Percentiles rank a stretch among this genome's conserved stretches.
Conservation (phyloP, 2,113 vertebrate genomes). For the Opisthocomus hoazin region DNA sequence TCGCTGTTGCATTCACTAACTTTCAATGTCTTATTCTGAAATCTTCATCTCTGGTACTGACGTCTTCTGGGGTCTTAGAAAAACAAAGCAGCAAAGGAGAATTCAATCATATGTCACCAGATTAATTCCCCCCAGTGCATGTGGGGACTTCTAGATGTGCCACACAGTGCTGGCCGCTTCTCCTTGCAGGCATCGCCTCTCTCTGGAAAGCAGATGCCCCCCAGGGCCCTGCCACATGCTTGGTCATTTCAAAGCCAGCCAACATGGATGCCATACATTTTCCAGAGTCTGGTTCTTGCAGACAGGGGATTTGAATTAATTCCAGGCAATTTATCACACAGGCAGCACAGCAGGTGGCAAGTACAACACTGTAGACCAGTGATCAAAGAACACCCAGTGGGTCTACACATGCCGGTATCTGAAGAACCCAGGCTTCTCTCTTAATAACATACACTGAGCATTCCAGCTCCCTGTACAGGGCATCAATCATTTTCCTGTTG, state of each 20-base stretch:
- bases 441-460: background rate
- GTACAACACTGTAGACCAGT: background rate
- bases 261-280: background rate
- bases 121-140: background rate
- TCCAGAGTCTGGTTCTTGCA: background rate
- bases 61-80: background rate
- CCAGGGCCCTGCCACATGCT: background rate
- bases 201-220: background rate
- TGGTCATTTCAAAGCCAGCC: background rate
- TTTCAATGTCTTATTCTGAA: background rate
- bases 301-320: background rate
- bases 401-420: background rate
- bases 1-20: background rate
- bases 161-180: background rate
- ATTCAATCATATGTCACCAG: background rate
- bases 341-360: constrained; percentile 28
- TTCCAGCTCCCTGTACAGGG: background rate
- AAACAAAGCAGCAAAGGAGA: background rate
- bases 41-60: background rate
- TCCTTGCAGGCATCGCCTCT: background rate
- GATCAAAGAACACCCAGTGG: background rate
- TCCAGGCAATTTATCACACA: constrained; percentile 15
- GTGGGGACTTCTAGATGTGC: background rate
- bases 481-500: constrained; percentile 61
- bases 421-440: background rate